A percentile compares a stretch with the other conserved stretches of the same genome.
phyloP scores from a whole-genome alignment of 2,797 vertebrate species.

The Muscicapa comitata region DNA sequence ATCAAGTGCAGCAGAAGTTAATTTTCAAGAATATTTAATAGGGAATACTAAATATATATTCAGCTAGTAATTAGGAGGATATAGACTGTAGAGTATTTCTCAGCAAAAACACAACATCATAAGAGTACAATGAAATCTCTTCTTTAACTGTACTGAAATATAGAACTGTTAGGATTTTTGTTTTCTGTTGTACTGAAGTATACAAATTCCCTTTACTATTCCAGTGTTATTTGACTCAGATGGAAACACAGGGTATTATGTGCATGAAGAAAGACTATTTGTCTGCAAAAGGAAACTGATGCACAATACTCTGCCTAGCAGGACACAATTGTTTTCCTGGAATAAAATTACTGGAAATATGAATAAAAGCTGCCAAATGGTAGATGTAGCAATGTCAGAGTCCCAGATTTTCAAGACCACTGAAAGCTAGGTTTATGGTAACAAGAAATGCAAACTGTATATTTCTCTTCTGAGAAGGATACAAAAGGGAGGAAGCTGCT shows the following conservation, averaged over 20 bases:
- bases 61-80: neutral
- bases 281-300: neutral
- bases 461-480: neutral
- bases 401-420: neutral
- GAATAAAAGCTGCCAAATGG: neutral
- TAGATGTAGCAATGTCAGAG: neutral
- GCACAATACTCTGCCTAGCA: neutral
- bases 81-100: neutral
- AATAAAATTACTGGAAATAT: neutral
- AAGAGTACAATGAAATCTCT: neutral
- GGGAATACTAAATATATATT: neutral
- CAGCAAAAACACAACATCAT: neutral
- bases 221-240: neutral
- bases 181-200: neutral
- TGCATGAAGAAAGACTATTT: neutral
- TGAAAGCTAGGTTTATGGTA: neutral
- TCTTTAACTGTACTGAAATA: neutral
- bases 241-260: neutral
- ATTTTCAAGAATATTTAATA: neutral
- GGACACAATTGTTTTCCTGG: neutral
- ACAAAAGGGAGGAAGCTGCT: neutral
- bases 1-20: neutral
- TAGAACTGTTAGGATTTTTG: neutral
- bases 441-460: neutral
- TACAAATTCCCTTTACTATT: neutral